Percentiles rank a stretch among this genome's conserved stretches.
These are phyloP conservation scores for Acrobeloides nanus DNA, from an alignment of 2,888 invertebrate species.

Conservation along the genomic window DNA sequence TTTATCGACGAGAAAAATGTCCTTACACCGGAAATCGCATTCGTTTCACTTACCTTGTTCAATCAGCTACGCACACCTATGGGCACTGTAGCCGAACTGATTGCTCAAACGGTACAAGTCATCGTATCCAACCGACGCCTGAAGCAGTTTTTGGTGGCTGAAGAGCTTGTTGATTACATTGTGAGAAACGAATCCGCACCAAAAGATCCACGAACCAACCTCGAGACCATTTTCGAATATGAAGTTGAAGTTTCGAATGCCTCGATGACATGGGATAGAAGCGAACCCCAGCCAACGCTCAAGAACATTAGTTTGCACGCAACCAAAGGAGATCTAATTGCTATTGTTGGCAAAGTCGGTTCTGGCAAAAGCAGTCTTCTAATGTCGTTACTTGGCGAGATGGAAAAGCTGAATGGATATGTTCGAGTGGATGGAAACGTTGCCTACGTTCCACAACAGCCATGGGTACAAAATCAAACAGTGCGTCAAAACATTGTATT, in stretches of 20 bases:
- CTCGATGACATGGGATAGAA: slow-evolving; percentile 37
- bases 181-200: too few species aligned
- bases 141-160: slow-evolving; percentile 44
- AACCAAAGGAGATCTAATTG: slow-evolving; percentile 38
- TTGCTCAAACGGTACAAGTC: slow-evolving; percentile 51
- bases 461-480: slow-evolving; percentile 97
- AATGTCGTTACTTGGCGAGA: slow-evolving; percentile 68
- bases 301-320: slow-evolving; percentile 63
- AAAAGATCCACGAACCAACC: too few species aligned
- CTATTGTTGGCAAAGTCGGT: slow-evolving; percentile 49
- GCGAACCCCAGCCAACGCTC: slow-evolving; percentile 21
- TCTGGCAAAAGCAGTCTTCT: slow-evolving; percentile 60
- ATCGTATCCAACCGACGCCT: slow-evolving; percentile 45
- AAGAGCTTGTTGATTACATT: slow-evolving; percentile 24
- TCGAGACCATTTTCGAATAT: too few species aligned
- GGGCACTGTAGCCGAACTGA: slow-evolving; percentile 69
- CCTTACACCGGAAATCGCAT: slow-evolving; percentile 66
- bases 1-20: slow-evolving; percentile 41
- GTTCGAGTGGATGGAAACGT: slow-evolving; percentile 57
- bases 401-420: slow-evolving; percentile 41
- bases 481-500: slow-evolving; percentile 86
- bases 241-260: slow-evolving; percentile 35
- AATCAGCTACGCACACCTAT: slow-evolving; percentile 92
- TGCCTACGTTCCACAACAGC: slow-evolving; percentile 87
- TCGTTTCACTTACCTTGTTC: slow-evolving; percentile 92